phyloP scores from a whole-genome alignment of 2,797 vertebrate species.

The Loriculus beryllinus region DNA sequence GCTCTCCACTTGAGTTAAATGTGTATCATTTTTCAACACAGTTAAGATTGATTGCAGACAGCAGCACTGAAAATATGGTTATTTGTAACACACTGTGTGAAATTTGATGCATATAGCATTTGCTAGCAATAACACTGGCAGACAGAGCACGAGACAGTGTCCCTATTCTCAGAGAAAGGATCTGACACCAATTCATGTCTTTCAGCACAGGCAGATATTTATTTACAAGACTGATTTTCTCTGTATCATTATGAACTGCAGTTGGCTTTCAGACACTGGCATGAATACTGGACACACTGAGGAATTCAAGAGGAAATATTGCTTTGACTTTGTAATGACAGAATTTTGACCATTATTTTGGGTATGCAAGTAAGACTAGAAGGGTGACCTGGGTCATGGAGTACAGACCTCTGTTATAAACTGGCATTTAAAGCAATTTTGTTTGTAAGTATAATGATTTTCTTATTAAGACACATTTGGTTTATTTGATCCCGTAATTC shows the following conservation, averaged over 20 bases:
- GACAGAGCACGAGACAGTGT: neutral
- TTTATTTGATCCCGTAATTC: neutral
- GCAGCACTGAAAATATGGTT: neutral
- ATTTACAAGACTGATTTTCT: neutral
- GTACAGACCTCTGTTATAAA: neutral
- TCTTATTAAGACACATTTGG: neutral
- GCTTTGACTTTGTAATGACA: neutral
- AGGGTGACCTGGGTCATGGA: neutral
- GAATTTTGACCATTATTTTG: neutral
- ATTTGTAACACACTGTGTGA: neutral
- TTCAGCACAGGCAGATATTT: slow-evolving; percentile 1
- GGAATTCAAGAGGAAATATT: slow-evolving; percentile 7
- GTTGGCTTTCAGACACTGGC: slow-evolving; percentile 6
- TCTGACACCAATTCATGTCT: neutral
- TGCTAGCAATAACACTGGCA: neutral
- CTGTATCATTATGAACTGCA: neutral
- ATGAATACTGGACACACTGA: neutral
- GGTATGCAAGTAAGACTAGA: neutral
- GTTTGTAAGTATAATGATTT: neutral
- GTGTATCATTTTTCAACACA: slow-evolving; percentile 27
- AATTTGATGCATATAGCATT: neutral
- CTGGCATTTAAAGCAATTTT: neutral
- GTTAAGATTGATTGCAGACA: slow-evolving; percentile 25
- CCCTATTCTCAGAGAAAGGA: neutral
- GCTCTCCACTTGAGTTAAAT: neutral